Evolutionary conservation across 2,113 vertebrate species (phyloP), one percentile per base, ranked within the genome.

Genomic region (Syngnathus scovelli): DNA sequence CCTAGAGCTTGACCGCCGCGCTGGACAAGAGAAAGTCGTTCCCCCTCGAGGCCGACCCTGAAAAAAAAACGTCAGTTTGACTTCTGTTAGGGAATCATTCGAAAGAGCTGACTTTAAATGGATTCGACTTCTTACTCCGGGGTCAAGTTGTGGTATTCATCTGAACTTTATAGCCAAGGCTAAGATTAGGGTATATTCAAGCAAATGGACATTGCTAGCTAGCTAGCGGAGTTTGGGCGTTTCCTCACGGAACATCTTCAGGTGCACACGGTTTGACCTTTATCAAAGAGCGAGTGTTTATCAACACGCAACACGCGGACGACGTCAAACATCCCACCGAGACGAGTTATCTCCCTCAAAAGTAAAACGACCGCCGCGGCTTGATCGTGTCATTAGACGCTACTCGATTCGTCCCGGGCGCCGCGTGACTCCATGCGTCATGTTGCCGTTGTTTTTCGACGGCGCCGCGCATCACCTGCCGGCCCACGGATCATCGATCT

Each of bases 401-500:
- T 11, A 37, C 1, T 0, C 65, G 33, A 10, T 39, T 16, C 54
- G 18, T 70, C 75, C 64, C 70, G 59, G 11, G 1, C 2, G 27
- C 59, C 6, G 66, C 1, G 10, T 16, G 54, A 52, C 44, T 39
- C 2, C 66, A 67, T 36, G 70, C 67, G 63, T 68, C 66, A 62
- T 64, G 55, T 60, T 69, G 59, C 72, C 80, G 61, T 41, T 43
- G 27, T 62, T 21, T 19, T 23, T 15, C 61, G 73, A 71, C 64
- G 63, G 65, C 63, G 70, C 37, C 2, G 12, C 11, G 59, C 70
- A 19, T 77, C 75, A 60, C 54, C 38, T 54, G 68, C 64, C n/a
- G 63, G 38, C 44, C 61, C 1, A 62, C 18, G 46, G 66, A 66
- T 82, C 78, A 85, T 83, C 62, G 78, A 83, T 82, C 78, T 18